phyloP scores from a whole-genome alignment of 2,888 invertebrate species.

The Cotesia congregata region DNA sequence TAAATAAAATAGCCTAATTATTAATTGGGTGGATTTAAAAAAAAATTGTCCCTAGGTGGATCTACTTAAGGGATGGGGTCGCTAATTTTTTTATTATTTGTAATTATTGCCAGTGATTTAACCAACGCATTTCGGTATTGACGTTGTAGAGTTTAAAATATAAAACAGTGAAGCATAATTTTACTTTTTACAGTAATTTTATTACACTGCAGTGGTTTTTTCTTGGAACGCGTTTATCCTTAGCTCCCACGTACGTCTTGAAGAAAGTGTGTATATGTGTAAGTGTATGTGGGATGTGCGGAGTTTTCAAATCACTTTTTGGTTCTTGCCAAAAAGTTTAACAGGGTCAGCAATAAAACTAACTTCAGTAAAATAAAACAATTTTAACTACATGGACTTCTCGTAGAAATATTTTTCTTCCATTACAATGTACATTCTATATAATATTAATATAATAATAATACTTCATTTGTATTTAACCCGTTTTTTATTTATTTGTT shows the following conservation, averaged over 20 bases:
- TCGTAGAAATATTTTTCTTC: not conserved
- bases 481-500: too few species aligned
- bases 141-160: not conserved
- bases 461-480: too few species aligned
- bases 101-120: not conserved
- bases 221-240: conserved; percentile 27
- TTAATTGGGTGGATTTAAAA: conserved; percentile 4
- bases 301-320: conserved; percentile 30
- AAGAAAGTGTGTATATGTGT: not conserved
- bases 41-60: conserved; percentile 51
- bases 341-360: conserved; percentile 34
- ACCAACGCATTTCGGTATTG: not conserved
- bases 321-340: conserved; percentile 32
- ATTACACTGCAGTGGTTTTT: conserved; percentile 33
- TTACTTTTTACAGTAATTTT: conserved; percentile 13
- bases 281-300: conserved; percentile 8
- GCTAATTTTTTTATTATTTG: conserved; percentile 33
- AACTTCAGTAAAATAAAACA: not conserved
- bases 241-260: conserved; percentile 14
- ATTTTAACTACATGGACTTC: not conserved
- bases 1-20: not conserved
- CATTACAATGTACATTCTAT: not conserved
- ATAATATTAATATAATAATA: not conserved
- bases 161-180: not conserved
- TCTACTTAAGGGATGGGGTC: conserved; percentile 61